Conservation (phyloP, 2,888 invertebrate genomes). For the Eupithecia tripunctaria region DNA sequence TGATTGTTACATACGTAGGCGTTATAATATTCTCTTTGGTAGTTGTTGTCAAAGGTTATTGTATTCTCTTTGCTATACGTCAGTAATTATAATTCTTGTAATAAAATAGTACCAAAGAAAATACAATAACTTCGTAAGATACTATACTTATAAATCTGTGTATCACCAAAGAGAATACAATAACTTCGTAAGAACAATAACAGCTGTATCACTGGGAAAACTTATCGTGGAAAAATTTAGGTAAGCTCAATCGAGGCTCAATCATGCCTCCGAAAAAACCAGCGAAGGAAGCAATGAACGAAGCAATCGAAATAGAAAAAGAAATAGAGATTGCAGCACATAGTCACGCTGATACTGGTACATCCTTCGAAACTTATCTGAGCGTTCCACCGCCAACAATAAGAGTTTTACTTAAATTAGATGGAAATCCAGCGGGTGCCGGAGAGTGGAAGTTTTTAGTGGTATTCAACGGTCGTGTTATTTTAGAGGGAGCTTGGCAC, state of each 20-base stretch:
- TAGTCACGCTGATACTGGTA: neutral
- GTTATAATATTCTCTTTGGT: no score
- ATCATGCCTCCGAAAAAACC: neutral
- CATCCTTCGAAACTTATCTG: constrained; percentile 45
- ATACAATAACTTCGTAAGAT: no score
- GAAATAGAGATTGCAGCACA: constrained; percentile 47
- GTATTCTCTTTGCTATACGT: no score
- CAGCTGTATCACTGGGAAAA: no score
- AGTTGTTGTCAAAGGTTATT: no score
- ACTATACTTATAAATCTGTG: no score
- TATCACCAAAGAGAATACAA: no score
- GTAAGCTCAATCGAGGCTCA: neutral
- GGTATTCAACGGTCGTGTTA: constrained; percentile 59
- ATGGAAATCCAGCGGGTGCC: constrained; percentile 55
- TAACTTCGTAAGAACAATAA: no score
- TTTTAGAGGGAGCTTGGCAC: constrained; percentile 65
- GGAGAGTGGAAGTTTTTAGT: constrained; percentile 60
- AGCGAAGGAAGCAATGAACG: neutral
- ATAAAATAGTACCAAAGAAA: no score
- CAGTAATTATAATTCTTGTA: no score
- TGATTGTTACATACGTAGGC: no score
- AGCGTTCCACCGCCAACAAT: constrained; percentile 48
- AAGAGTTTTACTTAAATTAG: constrained; percentile 52
- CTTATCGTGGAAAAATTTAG: neutral
- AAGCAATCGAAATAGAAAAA: constrained; percentile 41